Evolutionary conservation across 2,113 vertebrate species (phyloP).

Genomic region (Eclectus roratus): DNA sequence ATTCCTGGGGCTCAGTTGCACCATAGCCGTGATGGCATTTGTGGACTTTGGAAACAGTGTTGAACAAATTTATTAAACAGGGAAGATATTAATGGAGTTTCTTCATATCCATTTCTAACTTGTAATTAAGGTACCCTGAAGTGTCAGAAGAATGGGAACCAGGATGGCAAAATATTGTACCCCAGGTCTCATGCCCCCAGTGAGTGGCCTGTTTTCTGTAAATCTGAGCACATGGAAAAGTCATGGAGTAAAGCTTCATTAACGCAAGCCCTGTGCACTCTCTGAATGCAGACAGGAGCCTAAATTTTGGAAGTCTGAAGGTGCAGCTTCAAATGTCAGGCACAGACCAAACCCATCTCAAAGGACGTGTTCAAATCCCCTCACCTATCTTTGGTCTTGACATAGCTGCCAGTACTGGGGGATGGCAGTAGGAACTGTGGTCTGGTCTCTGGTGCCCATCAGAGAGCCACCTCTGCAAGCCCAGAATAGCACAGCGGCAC

Average conservation of each 20-base stretch:
- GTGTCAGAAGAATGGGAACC: not conserved
- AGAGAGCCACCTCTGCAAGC: not conserved
- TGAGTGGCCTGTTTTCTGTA: not conserved
- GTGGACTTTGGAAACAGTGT: not conserved
- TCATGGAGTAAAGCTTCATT: not conserved
- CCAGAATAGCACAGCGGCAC: not conserved
- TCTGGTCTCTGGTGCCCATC: not conserved
- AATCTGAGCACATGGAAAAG: not conserved
- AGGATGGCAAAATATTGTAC: not conserved
- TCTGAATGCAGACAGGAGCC: not conserved
- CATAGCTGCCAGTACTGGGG: accelerated
- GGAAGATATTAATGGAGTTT: not conserved
- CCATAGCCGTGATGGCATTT: not conserved
- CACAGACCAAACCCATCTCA: not conserved
- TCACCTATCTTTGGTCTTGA: not conserved
- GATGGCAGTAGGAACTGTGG: not conserved
- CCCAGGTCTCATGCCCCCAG: accelerated
- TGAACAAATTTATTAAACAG: not conserved
- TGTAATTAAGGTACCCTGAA: not conserved
- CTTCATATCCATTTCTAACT: not conserved
- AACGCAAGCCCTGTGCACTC: not conserved
- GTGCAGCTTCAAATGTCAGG: not conserved
- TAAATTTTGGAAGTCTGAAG: not conserved
- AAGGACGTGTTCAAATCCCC: not conserved
- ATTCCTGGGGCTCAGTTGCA: not conserved